Percentiles rank a stretch among this genome's conserved stretches.
Conservation (phyloP, 1,140 invertebrate genomes). For the Epicauta chinensis region DNA sequence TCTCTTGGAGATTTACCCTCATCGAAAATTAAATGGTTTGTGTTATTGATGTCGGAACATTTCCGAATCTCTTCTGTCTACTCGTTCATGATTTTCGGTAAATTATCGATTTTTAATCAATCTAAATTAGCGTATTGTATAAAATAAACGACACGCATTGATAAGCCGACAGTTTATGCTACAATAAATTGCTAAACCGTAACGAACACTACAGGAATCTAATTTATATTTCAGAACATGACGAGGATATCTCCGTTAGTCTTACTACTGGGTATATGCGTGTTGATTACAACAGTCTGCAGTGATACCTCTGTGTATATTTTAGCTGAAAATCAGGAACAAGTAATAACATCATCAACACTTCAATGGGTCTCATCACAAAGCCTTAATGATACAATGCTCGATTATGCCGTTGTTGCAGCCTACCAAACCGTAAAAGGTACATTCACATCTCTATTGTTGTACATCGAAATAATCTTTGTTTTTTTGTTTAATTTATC, state of each 20-base stretch:
- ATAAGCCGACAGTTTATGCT: too few relatives aligned
- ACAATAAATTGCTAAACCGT: too few relatives aligned
- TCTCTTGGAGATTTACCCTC: too few relatives aligned
- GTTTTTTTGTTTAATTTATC: too few relatives aligned
- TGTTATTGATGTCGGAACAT: too few relatives aligned
- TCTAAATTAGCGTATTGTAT: too few relatives aligned
- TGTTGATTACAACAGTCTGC: not conserved
- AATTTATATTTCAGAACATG: constrained; percentile 13
- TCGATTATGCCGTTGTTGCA: constrained; percentile 41
- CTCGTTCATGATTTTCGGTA: too few relatives aligned
- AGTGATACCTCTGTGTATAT: constrained; percentile 37
- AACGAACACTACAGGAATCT: too few relatives aligned
- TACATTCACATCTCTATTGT: constrained; percentile 7
- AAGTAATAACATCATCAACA: constrained; percentile 43
- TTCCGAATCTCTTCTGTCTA: too few relatives aligned
- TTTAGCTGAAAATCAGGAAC: constrained; percentile 39
- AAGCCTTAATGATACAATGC: constrained; percentile 23
- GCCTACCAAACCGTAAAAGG: constrained; percentile 35
- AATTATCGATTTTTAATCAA: too few relatives aligned
- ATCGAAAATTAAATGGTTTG: too few relatives aligned
- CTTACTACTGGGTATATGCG: not conserved
- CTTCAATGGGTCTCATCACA: constrained; percentile 39
- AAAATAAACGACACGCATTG: too few relatives aligned
- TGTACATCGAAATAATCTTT: not conserved
- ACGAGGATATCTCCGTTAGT: constrained; percentile 13